Conservation (phyloP, 92 coral and sea anemone genomes). For the Porites evermanni region DNA sequence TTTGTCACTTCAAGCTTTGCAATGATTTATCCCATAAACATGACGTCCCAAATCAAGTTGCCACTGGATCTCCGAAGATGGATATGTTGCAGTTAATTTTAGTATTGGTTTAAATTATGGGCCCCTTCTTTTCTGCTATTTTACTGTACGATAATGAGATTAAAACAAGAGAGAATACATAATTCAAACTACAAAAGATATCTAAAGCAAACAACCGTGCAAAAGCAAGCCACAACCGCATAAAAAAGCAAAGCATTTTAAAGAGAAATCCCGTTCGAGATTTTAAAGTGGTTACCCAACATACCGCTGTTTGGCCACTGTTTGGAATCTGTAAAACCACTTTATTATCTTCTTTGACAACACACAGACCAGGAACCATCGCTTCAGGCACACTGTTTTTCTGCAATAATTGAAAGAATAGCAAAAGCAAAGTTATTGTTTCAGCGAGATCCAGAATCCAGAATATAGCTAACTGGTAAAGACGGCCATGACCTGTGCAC, state of each 20-base stretch:
- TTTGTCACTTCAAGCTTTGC: no score
- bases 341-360: slow-evolving; percentile 75
- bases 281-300: not conserved
- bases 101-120: no score
- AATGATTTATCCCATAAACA: no score
- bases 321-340: slow-evolving; percentile 75
- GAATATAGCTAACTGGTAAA: not conserved
- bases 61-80: no score
- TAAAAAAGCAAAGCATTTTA: not conserved
- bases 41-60: no score
- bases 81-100: no score
- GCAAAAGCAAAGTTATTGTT: not conserved
- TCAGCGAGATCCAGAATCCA: not conserved
- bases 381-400: slow-evolving; percentile 94
- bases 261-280: not conserved
- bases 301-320: slow-evolving; percentile 78
- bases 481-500: no score
- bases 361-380: slow-evolving; percentile 81
- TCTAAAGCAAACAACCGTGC: not conserved
- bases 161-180: no score
- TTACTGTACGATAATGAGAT: no score
- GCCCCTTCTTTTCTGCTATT: no score
- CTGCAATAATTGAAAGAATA: slow-evolving; percentile 31
- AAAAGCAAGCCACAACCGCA: not conserved
- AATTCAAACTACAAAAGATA: no score